phyloP scores from a whole-genome alignment of 2,113 vertebrate species.

The Crotalus viridis region DNA sequence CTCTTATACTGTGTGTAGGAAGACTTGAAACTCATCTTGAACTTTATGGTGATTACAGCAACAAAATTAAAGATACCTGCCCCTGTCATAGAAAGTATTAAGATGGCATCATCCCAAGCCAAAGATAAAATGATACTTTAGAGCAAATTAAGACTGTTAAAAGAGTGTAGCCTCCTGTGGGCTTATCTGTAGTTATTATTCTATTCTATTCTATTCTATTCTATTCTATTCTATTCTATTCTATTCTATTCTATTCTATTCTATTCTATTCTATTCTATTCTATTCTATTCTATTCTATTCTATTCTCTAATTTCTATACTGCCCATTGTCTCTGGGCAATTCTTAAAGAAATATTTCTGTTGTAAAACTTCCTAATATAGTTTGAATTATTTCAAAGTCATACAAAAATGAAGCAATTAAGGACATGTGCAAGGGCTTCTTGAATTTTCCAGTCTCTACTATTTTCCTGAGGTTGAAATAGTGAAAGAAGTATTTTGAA shows the following conservation, averaged over 20 bases:
- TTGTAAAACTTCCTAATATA: not conserved
- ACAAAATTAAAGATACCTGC: not conserved
- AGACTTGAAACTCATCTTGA: not conserved
- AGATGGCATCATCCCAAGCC: not conserved
- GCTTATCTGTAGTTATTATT: not conserved
- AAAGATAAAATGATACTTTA: not conserved
- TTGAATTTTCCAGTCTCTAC: not conserved
- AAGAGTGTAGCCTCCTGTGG: not conserved
- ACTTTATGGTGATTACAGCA: not conserved
- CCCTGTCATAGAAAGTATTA: not conserved
- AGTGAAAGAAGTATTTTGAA: not conserved
- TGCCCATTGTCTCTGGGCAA: not conserved
- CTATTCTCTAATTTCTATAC: not conserved
- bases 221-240: too few relatives aligned
- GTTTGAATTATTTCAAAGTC: not conserved
- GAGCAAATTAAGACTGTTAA: not conserved
- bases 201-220: too few relatives aligned
- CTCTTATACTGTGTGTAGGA: not conserved
- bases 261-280: too few relatives aligned
- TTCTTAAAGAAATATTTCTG: not conserved
- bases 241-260: too few relatives aligned
- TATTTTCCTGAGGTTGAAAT: not conserved
- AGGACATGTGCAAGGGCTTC: not conserved
- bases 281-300: too few relatives aligned
- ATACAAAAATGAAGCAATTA: not conserved